Evolutionary conservation across 2,113 vertebrate species (phyloP).

Genomic region (Craseonycteris thonglongyai): DNA sequence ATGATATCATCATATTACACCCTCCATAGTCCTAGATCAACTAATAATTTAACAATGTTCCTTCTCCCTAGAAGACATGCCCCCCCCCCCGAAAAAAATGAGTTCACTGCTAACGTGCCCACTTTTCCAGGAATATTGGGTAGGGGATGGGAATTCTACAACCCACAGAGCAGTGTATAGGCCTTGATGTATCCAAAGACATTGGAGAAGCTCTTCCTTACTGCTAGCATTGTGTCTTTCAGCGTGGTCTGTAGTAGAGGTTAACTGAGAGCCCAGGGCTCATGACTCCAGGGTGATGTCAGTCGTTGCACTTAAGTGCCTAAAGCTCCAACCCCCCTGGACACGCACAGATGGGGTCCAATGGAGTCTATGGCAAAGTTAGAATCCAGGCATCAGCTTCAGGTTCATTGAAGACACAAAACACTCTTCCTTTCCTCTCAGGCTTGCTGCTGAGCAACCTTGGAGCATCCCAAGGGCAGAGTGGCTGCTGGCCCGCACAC

Average conservation of each 20-base stretch:
- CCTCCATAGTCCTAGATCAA: not conserved
- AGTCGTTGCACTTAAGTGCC: not conserved
- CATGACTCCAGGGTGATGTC: not conserved
- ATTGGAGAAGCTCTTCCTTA: not conserved
- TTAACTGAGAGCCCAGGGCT: not conserved
- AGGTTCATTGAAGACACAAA: not conserved
- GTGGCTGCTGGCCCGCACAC: not conserved
- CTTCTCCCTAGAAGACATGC: not conserved
- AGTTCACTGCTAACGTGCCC: not conserved
- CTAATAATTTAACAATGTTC: not conserved
- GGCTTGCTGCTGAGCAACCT: slow-evolving; percentile 71
- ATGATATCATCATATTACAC: not conserved
- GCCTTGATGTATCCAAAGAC: not conserved
- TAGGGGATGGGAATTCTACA: not conserved
- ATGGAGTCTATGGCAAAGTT: not conserved
- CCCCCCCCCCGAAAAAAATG: not conserved
- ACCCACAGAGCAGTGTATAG: not conserved
- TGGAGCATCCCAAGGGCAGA: slow-evolving; percentile 28
- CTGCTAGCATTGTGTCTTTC: not conserved
- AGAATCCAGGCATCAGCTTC: not conserved
- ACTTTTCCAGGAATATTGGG: not conserved
- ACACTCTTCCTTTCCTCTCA: not conserved
- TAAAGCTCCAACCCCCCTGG: not conserved
- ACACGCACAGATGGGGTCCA: not conserved
- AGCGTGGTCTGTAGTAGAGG: not conserved